Base-by-base conservation (phyloP, 2,797 vertebrate genomes). In the Eremophila alpestris region DNA sequence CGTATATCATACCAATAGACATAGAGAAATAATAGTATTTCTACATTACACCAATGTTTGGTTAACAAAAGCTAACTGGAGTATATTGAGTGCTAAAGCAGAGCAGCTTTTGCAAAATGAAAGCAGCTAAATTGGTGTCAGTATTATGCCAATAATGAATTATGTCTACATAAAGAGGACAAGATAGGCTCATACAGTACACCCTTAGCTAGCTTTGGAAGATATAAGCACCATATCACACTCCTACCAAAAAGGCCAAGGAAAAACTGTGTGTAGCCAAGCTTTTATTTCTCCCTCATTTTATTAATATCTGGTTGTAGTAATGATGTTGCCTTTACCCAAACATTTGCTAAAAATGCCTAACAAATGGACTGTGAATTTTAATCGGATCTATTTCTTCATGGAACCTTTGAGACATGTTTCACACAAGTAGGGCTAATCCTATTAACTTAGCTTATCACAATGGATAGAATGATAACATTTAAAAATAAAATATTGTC, bases 401-500 rank as follows among this genome's bases (percentile, higher is more conserved):
- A 76, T 70, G 52, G 58, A 90, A 45, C n/a, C 30, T 87, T 78
- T 90, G 65, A 94, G 41, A 70, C 20, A 59, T 21, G 43, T 80
- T 92, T 74, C 59, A 82, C 36, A 69, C 16, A 83, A 62, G 32
- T 51, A 46, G 18, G 23, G 38, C 10, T 41, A 77, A 67, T 67
- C 10, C 38, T 91, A 43, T 60, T 80, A 67, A 8, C 56, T 69
- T 89, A 90, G 94, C 89, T 94, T 96, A 95, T 83, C 54, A 54
- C 58, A 87, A 11, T 41, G 55, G 89, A 69, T 79, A 68, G 71
- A 94, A 78, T 52, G 30, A 90, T 94, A 90, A 86, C 96, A 96
- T 97, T 97, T 97, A 96, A 96, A 96, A 96, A 96, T 96, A 96
- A 96, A 96, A 93, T 32, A 94, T 49, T 65, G n/a, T 63, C 58